Conservation (phyloP, 2,888 invertebrate genomes). For the Girardia tigrina region DNA sequence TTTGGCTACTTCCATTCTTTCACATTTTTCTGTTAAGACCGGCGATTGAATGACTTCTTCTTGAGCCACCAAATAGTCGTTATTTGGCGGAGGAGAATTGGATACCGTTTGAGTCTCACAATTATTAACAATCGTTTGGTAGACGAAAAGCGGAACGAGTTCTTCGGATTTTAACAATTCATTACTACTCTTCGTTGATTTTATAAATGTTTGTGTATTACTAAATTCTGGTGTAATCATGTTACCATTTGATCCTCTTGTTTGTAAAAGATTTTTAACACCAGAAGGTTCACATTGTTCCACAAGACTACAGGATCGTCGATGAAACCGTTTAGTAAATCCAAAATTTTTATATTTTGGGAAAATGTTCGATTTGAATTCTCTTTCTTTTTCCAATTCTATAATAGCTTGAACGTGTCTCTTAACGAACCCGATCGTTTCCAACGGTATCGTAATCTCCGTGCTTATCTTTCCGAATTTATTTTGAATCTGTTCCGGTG, state of each 20-base stretch:
- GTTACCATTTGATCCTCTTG: neutral
- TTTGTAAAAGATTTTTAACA: slow-evolving; percentile 7
- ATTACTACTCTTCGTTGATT: neutral
- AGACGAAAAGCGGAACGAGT: neutral
- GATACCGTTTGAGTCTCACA: slow-evolving; percentile 13
- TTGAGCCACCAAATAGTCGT: neutral
- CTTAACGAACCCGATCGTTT: neutral
- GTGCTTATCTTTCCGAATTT: neutral
- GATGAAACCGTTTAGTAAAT: neutral
- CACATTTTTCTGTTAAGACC: neutral
- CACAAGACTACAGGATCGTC: neutral
- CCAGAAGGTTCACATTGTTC: neutral
- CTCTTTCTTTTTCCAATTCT: slow-evolving; percentile 25
- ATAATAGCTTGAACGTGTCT: slow-evolving; percentile 24
- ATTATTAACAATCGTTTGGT: slow-evolving; percentile 25
- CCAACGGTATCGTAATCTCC: neutral
- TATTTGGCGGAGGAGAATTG: neutral
- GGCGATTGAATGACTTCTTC: neutral
- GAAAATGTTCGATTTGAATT: neutral
- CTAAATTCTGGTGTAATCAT: neutral
- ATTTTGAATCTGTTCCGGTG: neutral
- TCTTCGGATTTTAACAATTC: neutral
- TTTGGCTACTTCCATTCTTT: neutral
- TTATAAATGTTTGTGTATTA: neutral
- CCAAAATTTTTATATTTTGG: neutral